phyloP scores from a whole-genome alignment of 1,140 invertebrate genomes.

The Bombus breviceps region DNA sequence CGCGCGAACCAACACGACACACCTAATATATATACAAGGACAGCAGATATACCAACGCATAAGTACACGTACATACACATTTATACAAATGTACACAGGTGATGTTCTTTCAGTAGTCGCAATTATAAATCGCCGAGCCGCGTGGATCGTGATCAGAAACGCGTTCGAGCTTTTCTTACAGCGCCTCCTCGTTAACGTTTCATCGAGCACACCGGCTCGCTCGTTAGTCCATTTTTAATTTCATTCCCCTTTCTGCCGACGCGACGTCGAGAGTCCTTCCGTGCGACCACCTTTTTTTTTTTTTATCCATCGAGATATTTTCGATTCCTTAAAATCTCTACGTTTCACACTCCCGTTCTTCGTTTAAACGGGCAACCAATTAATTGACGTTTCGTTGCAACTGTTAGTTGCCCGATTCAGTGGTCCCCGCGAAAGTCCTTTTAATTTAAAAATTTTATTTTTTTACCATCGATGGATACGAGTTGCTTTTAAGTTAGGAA shows the following conservation, averaged over 20 bases:
- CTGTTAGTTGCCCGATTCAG: too few relatives aligned
- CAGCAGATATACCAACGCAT: background rate
- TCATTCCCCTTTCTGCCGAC: background rate
- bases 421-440: too few relatives aligned
- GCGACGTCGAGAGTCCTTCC: background rate
- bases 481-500: background rate
- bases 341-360: background rate
- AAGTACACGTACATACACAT: background rate
- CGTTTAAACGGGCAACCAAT: background rate
- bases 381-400: background rate
- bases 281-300: too few relatives aligned
- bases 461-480: too few relatives aligned
- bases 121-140: conserved; percentile 37
- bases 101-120: conserved; percentile 57
- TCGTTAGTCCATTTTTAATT: conserved; percentile 46
- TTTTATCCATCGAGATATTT: background rate
- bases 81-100: conserved; percentile 17
- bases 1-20: background rate
- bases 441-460: too few relatives aligned
- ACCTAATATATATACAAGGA: background rate
- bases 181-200: conserved; percentile 39
- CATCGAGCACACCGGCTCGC: conserved; percentile 17
- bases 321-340: background rate
- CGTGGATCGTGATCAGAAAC: conserved; percentile 41
- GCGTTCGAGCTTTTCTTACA: conserved; percentile 28